phyloP scores from a whole-genome alignment of 2,797 vertebrate species.

The Petrocephalus schoutedeni region DNA sequence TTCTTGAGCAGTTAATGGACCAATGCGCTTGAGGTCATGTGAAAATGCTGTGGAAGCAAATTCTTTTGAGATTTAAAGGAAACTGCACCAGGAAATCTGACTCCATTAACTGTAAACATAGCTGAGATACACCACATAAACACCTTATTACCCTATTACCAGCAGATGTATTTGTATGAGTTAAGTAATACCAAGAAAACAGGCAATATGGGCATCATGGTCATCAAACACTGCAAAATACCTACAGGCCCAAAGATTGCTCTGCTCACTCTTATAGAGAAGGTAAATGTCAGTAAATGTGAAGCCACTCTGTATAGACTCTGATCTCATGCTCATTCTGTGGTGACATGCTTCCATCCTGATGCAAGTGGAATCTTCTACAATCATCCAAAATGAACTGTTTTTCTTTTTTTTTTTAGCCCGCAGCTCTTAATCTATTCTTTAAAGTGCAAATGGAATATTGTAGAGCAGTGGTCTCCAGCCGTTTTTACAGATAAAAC shows the following conservation, averaged over 20 bases:
- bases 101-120: background rate
- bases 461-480: background rate
- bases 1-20: background rate
- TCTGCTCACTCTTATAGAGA: background rate
- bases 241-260: background rate
- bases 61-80: conserved; percentile 8
- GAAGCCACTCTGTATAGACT: background rate
- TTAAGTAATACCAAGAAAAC: background rate
- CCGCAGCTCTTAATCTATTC: background rate
- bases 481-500: background rate
- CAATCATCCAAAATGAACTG: background rate
- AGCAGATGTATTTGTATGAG: background rate
- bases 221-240: background rate
- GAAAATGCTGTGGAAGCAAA: background rate
- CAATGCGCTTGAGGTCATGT: background rate
- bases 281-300: background rate
- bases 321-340: background rate
- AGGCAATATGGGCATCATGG: background rate
- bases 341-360: background rate
- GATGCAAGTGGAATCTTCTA: background rate
- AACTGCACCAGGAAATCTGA: background rate
- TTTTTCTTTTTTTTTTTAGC: background rate
- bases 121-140: conserved; percentile 2
- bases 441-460: background rate
- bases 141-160: background rate